Percentiles rank a stretch among this genome's conserved stretches.
Conservation (phyloP, 2,797 vertebrate genomes). For the Halcyon leucocephala region DNA sequence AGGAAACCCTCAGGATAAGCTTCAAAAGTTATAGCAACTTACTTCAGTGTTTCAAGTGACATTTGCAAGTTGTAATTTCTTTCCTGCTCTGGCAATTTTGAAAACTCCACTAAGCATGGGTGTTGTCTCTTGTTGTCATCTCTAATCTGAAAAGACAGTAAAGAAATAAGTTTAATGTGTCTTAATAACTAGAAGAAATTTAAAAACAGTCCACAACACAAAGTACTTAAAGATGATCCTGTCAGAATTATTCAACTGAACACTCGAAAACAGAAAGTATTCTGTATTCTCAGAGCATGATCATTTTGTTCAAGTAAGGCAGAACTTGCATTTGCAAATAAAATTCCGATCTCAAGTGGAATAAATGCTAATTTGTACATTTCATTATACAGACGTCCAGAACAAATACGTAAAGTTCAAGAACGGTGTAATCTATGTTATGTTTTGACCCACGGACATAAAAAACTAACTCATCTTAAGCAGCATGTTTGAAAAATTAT, state of each 20-base stretch:
- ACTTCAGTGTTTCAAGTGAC: slow-evolving; percentile 97
- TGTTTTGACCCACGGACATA: neutral
- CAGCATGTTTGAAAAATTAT: neutral
- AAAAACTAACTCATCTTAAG: neutral
- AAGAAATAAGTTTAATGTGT: neutral
- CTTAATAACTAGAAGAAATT: neutral
- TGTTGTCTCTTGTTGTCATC: slow-evolving; percentile 96
- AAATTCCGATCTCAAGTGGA: neutral
- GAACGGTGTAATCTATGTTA: neutral
- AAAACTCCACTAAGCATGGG: slow-evolving; percentile 94
- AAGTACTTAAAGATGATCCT: neutral
- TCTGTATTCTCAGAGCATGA: neutral
- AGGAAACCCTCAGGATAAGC: neutral
- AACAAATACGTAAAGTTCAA: neutral
- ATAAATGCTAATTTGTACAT: neutral
- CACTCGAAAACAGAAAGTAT: neutral
- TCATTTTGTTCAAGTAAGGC: neutral
- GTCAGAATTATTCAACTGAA: neutral
- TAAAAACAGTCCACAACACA: neutral
- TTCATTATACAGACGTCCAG: neutral
- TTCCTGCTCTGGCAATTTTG: slow-evolving; percentile 93
- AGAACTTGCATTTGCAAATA: neutral
- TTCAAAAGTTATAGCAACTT: slow-evolving; percentile 54
- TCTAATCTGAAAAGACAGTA: slow-evolving; percentile 82
- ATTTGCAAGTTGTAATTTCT: slow-evolving; percentile 96